A percentile compares a stretch with the other conserved stretches of the same genome.
phyloP scores from a whole-genome alignment of 1,140 invertebrate genomes.

The Ruditapes philippinarum region DNA sequence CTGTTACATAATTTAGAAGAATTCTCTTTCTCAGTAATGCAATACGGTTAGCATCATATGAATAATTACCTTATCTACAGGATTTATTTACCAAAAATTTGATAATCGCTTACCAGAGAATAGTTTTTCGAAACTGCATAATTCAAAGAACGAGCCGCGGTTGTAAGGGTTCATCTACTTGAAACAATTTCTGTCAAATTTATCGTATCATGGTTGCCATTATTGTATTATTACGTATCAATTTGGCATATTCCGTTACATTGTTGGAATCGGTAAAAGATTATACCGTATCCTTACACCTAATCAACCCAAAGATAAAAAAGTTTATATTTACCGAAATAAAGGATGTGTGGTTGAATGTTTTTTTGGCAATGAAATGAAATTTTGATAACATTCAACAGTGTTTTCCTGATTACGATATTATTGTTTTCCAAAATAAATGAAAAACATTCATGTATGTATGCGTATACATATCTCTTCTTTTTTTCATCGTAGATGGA shows the following conservation, averaged over 20 bases:
- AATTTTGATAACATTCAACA: conserved; percentile 26
- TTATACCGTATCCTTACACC: conserved; percentile 9
- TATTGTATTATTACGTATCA: conserved; percentile 29
- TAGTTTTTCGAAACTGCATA: background rate
- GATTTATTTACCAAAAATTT: background rate
- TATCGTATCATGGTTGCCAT: conserved; percentile 50
- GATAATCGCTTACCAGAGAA: background rate
- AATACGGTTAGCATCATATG: background rate
- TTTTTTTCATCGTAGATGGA: too few relatives aligned
- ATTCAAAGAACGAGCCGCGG: background rate
- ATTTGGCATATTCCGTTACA: conserved; percentile 22
- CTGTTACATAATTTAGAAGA: too few relatives aligned
- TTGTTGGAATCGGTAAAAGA: conserved; percentile 34
- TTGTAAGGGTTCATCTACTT: conserved; percentile 26
- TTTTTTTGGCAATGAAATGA: conserved; percentile 45
- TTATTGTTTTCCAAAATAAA: conserved; percentile 1
- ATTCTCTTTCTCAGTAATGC: too few relatives aligned
- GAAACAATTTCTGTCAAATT: conserved; percentile 50
- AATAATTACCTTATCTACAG: background rate
- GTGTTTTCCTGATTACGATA: background rate
- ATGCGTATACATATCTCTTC: background rate
- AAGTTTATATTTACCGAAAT: conserved; percentile 10
- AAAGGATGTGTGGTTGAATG: background rate
- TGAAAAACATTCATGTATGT: background rate
- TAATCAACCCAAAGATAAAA: conserved; percentile 37